phyloP scores from a whole-genome alignment of 2,113 vertebrate genomes.

The Sebastes schlegelii region DNA sequence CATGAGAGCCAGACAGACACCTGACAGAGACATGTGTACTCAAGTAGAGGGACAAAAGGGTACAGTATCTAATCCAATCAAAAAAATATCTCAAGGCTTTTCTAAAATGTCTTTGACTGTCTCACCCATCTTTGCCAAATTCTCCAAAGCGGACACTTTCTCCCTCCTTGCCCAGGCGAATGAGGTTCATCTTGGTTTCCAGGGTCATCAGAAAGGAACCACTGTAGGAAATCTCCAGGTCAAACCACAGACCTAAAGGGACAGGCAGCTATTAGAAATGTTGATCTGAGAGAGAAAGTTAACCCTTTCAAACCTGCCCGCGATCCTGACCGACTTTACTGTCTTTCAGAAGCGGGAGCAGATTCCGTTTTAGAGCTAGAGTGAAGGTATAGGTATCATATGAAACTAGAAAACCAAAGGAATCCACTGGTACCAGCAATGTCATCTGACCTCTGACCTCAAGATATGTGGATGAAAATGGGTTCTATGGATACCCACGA shows the following conservation, averaged over 20 bases:
- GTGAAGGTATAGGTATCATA: too few species aligned
- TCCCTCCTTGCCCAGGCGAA: slow-evolving; percentile 95
- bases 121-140: slow-evolving; percentile 95
- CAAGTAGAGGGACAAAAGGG: background rate
- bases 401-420: too few species aligned
- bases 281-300: background rate
- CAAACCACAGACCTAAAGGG: slow-evolving; percentile 93
- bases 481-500: too few species aligned
- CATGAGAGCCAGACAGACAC: slow-evolving; percentile 31
- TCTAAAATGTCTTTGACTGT: background rate
- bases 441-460: too few species aligned
- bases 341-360: too few species aligned
- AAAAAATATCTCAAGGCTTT: background rate
- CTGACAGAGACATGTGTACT: background rate
- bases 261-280: background rate
- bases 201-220: slow-evolving; percentile 98
- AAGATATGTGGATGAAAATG: too few species aligned
- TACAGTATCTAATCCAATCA: background rate
- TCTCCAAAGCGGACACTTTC: slow-evolving; percentile 88
- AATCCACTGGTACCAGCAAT: too few species aligned
- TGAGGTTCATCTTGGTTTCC: slow-evolving; percentile 99
- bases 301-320: too few species aligned
- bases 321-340: too few species aligned
- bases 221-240: slow-evolving; percentile 96
- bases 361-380: too few species aligned